These are phyloP conservation scores for Willisornis vidua DNA, from an alignment of 2,113 vertebrate species.

Conservation along the genomic window DNA sequence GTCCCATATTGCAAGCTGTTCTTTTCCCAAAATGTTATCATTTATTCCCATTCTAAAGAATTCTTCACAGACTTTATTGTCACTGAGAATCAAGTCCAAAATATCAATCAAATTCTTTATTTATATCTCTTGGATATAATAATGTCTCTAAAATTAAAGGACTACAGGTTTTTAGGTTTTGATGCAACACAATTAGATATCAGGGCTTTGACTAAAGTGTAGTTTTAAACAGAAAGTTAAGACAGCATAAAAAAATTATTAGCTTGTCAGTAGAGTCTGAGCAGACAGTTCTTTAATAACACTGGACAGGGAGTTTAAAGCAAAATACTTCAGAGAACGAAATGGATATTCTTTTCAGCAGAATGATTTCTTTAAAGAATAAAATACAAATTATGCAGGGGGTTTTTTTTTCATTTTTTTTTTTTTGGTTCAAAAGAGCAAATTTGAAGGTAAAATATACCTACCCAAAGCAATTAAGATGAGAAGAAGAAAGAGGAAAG, in stretches of 20 bases:
- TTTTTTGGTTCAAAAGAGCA: not conserved
- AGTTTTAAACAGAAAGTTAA: not conserved
- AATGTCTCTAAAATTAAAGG: not conserved
- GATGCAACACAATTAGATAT: not conserved
- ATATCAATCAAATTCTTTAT: not conserved
- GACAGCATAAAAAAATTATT: not conserved
- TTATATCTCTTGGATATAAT: not conserved
- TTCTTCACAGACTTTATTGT: not conserved
- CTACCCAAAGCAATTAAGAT: slow-evolving; percentile 37
- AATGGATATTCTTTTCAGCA: slow-evolving; percentile 39
- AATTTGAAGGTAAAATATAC: slow-evolving; percentile 28
- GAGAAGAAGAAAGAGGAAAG: not conserved
- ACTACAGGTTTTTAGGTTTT: not conserved
- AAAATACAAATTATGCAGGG: slow-evolving; percentile 10
- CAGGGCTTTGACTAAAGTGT: not conserved
- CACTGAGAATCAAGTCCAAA: not conserved
- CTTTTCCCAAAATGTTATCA: not conserved
- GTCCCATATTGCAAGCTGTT: not conserved
- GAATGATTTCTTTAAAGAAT: slow-evolving; percentile 27
- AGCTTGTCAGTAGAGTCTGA: not conserved
- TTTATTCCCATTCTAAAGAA: not conserved
- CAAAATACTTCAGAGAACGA: slow-evolving; percentile 19
- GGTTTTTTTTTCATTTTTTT: not conserved
- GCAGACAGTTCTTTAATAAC: slow-evolving; percentile 1
- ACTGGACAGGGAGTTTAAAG: not conserved